A percentile compares a stretch with the other conserved stretches of the same genome.
Evolutionary conservation across 2,797 vertebrate genomes (phyloP).

Genomic region (Coregonus ussuriensis): DNA sequence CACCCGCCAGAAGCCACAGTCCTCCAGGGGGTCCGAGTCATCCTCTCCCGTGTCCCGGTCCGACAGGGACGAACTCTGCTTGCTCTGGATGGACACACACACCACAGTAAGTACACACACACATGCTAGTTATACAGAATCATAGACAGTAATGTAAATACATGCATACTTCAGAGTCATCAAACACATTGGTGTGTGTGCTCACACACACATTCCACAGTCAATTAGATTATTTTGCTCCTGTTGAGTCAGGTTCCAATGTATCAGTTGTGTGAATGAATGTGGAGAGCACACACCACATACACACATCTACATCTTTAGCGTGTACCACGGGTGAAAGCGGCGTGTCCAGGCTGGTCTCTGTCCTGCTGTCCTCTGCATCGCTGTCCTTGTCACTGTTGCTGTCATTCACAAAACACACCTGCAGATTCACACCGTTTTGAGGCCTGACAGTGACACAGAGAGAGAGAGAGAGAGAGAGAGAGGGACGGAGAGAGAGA

Average conservation of each 20-base stretch:
- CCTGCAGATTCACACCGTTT: slow-evolving; percentile 93
- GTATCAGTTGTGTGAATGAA: not conserved
- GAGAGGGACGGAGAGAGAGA: too few species aligned
- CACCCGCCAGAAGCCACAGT: slow-evolving; percentile 92
- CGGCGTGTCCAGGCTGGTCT: slow-evolving; percentile 93
- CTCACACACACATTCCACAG: not conserved
- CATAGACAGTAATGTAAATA: not conserved
- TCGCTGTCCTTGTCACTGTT: slow-evolving; percentile 97
- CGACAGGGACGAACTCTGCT: slow-evolving; percentile 95
- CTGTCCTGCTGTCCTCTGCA: slow-evolving; percentile 94
- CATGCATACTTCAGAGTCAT: not conserved
- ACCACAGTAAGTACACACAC: too few species aligned
- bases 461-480: too few species aligned
- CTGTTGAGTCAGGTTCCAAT: not conserved
- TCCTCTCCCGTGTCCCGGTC: slow-evolving; percentile 96
- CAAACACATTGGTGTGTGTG: not conserved
- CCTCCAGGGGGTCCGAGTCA: slow-evolving; percentile 91
- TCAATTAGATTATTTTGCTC: too few species aligned
- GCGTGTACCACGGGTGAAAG: slow-evolving; percentile 87
- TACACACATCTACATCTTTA: not conserved
- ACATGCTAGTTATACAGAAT: not conserved
- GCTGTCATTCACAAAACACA: slow-evolving; percentile 96
- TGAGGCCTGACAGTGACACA: slow-evolving; percentile 73
- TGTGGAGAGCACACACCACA: not conserved
- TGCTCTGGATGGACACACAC: slow-evolving; percentile 78